Percentiles rank a stretch among this genome's conserved stretches.
Evolutionary conservation across 2,797 vertebrate species (phyloP).

Genomic region (Pangasius mekongensis): DNA sequence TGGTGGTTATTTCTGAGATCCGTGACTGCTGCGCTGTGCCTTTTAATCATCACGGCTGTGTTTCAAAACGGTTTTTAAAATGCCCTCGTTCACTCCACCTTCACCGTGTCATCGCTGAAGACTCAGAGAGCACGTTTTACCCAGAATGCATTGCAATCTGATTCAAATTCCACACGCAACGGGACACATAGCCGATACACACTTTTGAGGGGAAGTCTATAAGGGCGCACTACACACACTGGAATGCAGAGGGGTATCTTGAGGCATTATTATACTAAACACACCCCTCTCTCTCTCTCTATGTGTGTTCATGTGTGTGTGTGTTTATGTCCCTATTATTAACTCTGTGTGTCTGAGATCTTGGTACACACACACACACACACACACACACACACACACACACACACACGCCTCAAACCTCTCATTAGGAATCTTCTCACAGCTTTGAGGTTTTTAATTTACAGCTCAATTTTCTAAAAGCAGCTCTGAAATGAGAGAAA

Average conservation of each 20-base stretch:
- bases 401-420: constrained; percentile 5
- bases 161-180: not conserved
- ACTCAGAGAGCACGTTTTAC: not conserved
- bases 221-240: not conserved
- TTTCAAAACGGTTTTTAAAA: not conserved
- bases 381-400: not conserved
- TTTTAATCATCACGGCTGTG: not conserved
- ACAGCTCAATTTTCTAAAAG: not conserved
- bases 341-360: constrained; percentile 29
- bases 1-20: not conserved
- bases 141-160: not conserved
- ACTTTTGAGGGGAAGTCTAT: not conserved
- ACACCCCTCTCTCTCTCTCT: not conserved
- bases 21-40: not conserved
- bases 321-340: constrained; percentile 41
- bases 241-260: not conserved
- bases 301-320: constrained; percentile 18
- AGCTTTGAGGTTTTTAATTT: constrained; percentile 14
- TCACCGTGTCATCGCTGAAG: not conserved
- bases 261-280: not conserved
- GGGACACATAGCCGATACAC: not conserved
- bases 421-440: constrained; percentile 31
- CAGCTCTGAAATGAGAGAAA: not conserved
- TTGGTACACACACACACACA: not conserved
- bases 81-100: not conserved